These are phyloP conservation scores for Pterostichus niger DNA, from an alignment of 2,888 invertebrate species.

Conservation along the genomic window DNA sequence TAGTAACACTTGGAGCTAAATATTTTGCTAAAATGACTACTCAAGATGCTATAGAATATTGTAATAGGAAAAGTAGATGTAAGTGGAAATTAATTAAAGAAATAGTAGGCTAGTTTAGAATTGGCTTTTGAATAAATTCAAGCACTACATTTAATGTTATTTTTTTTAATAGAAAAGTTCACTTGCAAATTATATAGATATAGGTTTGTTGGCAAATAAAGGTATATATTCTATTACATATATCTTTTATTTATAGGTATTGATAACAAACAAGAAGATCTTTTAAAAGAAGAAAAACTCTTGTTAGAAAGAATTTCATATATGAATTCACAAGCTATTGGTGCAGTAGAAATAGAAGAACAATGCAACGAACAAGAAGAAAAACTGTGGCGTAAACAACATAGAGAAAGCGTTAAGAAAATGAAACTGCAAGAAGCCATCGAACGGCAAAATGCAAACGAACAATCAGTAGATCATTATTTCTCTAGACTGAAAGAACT, in stretches of 20 bases:
- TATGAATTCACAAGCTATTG: conserved; percentile 1
- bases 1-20: conserved; percentile 46
- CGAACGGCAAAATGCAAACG: conserved; percentile 12
- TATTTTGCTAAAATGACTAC: conserved; percentile 55
- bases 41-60: conserved; percentile 41
- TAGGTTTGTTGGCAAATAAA: too few relatives aligned
- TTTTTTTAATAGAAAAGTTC: neutral
- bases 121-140: too few relatives aligned
- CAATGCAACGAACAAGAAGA: conserved; percentile 28
- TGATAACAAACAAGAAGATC: conserved; percentile 5
- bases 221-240: neutral
- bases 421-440: conserved; percentile 44
- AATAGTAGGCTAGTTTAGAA: neutral
- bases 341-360: conserved; percentile 25
- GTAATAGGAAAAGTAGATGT: conserved; percentile 51
- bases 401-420: conserved; percentile 26
- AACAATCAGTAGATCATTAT: conserved; percentile 29
- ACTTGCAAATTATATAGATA: too few relatives aligned
- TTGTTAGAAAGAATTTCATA: conserved; percentile 36
- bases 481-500: conserved; percentile 31
- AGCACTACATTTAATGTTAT: neutral
- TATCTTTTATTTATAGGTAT: conserved; percentile 37
- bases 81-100: neutral
- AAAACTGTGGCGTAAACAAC: conserved; percentile 22
- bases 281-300: conserved; percentile 41